These are phyloP conservation scores for Drosophila buzzatii DNA, from an alignment of 2,888 invertebrate genomes.

Conservation along the genomic window DNA sequence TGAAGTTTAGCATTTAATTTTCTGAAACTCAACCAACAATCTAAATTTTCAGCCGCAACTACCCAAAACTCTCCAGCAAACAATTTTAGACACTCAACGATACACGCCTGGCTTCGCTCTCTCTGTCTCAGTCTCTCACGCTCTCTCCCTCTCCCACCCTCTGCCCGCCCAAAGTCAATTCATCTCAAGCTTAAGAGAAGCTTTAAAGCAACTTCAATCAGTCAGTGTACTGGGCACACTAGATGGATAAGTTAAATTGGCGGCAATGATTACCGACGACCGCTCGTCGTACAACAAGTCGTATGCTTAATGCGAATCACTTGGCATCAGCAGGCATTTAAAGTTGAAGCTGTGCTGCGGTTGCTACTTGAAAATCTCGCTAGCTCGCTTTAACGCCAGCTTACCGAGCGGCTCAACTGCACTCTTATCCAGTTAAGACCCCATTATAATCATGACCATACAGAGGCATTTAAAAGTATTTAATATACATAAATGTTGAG, in stretches of 20 bases:
- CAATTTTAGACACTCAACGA: too few species aligned
- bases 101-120: neutral
- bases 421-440: constrained; percentile 59
- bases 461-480: constrained; percentile 57
- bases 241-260: constrained; percentile 32
- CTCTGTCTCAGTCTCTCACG: neutral
- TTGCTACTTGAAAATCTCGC: constrained; percentile 19
- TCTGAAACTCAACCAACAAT: neutral
- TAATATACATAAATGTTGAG: constrained; percentile 61
- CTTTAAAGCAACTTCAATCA: neutral
- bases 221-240: constrained; percentile 2
- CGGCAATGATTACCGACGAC: constrained; percentile 22
- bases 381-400: constrained; percentile 1
- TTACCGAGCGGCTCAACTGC: constrained; percentile 54
- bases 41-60: neutral
- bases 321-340: constrained; percentile 15
- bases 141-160: neutral
- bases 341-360: constrained; percentile 34
- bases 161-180: neutral
- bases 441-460: constrained; percentile 39
- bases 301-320: constrained; percentile 56
- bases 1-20: too few species aligned
- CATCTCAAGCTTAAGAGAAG: neutral
- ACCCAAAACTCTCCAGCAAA: neutral
- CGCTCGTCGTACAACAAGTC: constrained; percentile 25